Conservation (phyloP, 2,888 invertebrate genomes). For the Spisula solida region DNA sequence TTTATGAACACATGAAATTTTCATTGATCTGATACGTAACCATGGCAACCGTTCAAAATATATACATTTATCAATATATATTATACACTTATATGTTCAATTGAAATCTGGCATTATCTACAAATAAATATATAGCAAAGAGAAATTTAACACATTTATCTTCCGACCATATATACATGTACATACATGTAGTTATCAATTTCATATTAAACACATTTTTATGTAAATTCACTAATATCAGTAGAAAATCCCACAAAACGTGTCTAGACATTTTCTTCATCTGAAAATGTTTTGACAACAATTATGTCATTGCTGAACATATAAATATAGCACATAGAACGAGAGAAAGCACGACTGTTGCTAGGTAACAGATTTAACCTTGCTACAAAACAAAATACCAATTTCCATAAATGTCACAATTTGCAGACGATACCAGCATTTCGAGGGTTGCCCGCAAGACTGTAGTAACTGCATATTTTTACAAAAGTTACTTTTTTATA, state of each 20-base stretch:
- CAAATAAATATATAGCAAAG: background rate
- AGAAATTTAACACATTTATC: background rate
- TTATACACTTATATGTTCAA: background rate
- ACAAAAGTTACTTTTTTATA: too few relatives aligned
- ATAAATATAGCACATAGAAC: background rate
- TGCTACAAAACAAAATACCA: background rate
- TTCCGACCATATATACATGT: background rate
- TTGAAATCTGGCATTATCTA: background rate
- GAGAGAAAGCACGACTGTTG: background rate
- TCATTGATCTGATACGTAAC: background rate
- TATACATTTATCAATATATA: constrained; percentile 20
- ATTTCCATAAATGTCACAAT: constrained; percentile 19
- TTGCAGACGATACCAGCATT: background rate
- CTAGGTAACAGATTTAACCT: constrained; percentile 1
- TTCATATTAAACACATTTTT: background rate
- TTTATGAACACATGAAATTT: background rate
- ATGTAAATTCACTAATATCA: background rate
- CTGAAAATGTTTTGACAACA: background rate
- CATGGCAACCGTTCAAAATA: constrained; percentile 16
- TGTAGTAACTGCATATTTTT: too few relatives aligned
- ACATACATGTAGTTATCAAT: background rate
- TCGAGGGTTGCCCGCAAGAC: too few relatives aligned
- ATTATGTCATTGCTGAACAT: background rate
- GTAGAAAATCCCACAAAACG: background rate
- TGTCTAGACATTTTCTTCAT: background rate